Conservation (phyloP, 2,888 invertebrate genomes). For the Xanthorhoe designata region DNA sequence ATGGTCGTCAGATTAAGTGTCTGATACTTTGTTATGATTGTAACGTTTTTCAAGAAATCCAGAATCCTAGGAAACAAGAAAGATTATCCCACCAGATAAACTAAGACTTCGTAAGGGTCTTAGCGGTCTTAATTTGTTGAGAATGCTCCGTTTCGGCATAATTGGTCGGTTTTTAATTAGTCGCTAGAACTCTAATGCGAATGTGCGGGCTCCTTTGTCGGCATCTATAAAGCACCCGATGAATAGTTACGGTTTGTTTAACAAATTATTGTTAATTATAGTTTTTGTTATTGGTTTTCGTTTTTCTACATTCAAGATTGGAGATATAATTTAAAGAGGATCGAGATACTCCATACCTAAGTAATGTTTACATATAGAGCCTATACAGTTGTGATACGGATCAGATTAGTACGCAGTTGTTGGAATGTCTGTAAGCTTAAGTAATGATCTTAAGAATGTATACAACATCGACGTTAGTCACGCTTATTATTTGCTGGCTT, state of each 20-base stretch:
- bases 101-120: conserved; percentile 5
- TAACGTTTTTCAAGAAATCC: neutral
- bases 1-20: neutral
- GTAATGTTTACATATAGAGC: conserved; percentile 15
- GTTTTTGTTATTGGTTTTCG: conserved; percentile 55
- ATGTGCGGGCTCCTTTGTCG: conserved; percentile 59
- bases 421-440: conserved; percentile 21
- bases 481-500: conserved; percentile 78
- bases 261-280: conserved; percentile 78
- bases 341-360: neutral
- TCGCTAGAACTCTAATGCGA: conserved; percentile 40
- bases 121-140: conserved; percentile 21
- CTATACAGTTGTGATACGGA: conserved; percentile 25
- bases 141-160: conserved; percentile 24
- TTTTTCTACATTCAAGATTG: conserved; percentile 43
- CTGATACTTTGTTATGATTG: neutral
- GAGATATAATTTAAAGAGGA: conserved; percentile 39
- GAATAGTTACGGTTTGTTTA: conserved; percentile 70
- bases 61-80: conserved; percentile 2
- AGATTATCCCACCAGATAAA: conserved; percentile 7
- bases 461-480: conserved; percentile 53
- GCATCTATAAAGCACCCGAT: conserved; percentile 63
- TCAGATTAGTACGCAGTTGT: conserved; percentile 25
- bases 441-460: conserved; percentile 40
- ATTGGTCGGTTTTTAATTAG: conserved; percentile 40